Evolutionary conservation across 2,888 invertebrate genomes (phyloP).

Genomic region (Acleris holmiana): DNA sequence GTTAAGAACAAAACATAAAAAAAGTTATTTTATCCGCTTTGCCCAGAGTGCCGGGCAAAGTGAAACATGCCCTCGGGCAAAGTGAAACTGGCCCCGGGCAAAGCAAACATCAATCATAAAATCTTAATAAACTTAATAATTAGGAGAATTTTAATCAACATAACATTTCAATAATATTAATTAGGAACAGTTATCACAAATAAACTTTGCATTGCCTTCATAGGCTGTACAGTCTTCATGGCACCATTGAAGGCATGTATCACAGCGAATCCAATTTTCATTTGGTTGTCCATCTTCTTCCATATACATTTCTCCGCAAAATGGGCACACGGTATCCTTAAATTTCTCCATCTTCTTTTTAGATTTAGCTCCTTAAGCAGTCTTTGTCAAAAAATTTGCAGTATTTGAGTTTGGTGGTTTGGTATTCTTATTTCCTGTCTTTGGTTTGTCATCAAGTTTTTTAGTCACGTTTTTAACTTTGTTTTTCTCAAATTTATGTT

Average conservation of each 20-base stretch:
- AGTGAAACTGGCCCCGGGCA: conserved; percentile 34
- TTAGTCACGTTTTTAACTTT: conserved; percentile 41
- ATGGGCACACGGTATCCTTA: conserved; percentile 44
- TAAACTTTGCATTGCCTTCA: conserved; percentile 42
- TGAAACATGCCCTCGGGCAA: conserved; percentile 39
- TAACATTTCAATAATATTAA: conserved; percentile 20
- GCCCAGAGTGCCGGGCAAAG: conserved; percentile 42
- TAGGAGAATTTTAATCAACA: conserved; percentile 20
- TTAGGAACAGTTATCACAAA: conserved; percentile 41
- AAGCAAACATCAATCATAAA: conserved; percentile 29
- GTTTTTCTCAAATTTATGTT: conserved; percentile 41
- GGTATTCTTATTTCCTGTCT: no score
- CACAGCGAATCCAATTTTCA: conserved; percentile 45
- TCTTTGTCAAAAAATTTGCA: conserved; percentile 40
- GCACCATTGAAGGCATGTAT: conserved; percentile 43
- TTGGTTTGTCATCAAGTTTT: no score
- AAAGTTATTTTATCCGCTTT: conserved; percentile 39
- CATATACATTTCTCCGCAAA: conserved; percentile 42
- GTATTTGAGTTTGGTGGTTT: conserved; percentile 38
- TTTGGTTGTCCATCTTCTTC: conserved; percentile 42
- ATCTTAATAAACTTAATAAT: conserved; percentile 37
- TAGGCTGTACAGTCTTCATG: conserved; percentile 43
- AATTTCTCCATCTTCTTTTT: conserved; percentile 44
- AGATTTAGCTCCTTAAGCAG: conserved; percentile 42
- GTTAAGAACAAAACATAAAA: background rate